phyloP scores from a whole-genome alignment of 2,797 vertebrate species.

The Pampus argenteus region DNA sequence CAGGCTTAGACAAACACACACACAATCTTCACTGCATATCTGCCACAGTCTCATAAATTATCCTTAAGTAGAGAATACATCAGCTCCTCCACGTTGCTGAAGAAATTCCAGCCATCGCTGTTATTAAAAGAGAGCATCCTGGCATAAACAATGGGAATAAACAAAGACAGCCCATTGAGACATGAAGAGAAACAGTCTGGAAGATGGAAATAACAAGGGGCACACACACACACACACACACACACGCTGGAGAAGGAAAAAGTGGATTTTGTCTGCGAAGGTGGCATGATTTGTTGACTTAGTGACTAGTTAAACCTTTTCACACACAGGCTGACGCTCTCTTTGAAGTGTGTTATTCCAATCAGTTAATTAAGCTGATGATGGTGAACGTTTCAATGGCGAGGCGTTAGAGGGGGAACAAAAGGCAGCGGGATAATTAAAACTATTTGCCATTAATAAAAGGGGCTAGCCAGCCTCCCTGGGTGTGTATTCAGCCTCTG shows the following conservation, averaged over 20 bases:
- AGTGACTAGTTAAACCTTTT: slow-evolving; percentile 71
- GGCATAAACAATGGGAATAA: slow-evolving; percentile 54
- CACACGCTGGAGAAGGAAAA: slow-evolving; percentile 6
- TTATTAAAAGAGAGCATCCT: slow-evolving; percentile 49
- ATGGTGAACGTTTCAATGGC: slow-evolving; percentile 64
- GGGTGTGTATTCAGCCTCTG: slow-evolving; percentile 57
- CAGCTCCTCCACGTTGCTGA: slow-evolving; percentile 30
- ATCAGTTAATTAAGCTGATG: slow-evolving; percentile 75
- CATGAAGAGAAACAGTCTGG: slow-evolving; percentile 44
- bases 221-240: slow-evolving; percentile 38
- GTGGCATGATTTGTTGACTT: slow-evolving; percentile 66
- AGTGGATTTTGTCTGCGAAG: slow-evolving; percentile 48
- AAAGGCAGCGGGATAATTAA: slow-evolving; percentile 76
- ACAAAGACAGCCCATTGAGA: slow-evolving; percentile 49
- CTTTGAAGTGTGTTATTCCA: slow-evolving; percentile 62
- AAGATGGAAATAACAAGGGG: slow-evolving; percentile 46
- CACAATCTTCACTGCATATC: slow-evolving; percentile 36
- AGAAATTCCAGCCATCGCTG: slow-evolving; percentile 14
- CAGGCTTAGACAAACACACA: slow-evolving; percentile 34
- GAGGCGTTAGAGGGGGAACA: slow-evolving; percentile 66
- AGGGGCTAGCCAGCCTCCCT: slow-evolving; percentile 41
- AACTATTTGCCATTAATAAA: slow-evolving; percentile 73
- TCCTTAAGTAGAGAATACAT: slow-evolving; percentile 43
- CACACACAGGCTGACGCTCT: slow-evolving; percentile 40
- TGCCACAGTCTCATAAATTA: slow-evolving; percentile 58